These are phyloP conservation scores for Oncorhynchus mykiss DNA, from an alignment of 2,113 vertebrate species.

Conservation along the genomic window DNA sequence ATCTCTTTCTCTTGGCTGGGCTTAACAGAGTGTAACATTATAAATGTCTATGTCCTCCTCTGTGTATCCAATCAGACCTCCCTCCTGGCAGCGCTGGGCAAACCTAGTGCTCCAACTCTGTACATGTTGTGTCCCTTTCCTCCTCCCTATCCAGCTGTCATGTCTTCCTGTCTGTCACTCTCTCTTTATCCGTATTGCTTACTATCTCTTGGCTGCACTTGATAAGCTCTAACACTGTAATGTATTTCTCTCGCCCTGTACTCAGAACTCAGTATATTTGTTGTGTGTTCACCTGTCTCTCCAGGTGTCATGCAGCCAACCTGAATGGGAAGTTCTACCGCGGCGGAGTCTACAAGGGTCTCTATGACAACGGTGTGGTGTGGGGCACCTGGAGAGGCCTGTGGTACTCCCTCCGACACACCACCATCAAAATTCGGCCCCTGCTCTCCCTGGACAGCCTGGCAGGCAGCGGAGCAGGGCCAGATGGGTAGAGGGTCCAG, in stretches of 20 bases:
- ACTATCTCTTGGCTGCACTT: too few relatives aligned
- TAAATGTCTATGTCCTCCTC: too few relatives aligned
- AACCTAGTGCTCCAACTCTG: not conserved
- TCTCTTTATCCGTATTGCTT: too few relatives aligned
- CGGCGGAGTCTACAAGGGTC: slow-evolving; percentile 76
- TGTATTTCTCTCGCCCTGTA: not conserved
- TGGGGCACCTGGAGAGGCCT: slow-evolving; percentile 85
- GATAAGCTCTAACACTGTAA: not conserved
- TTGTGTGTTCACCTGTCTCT: slow-evolving; percentile 5
- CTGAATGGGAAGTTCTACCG: slow-evolving; percentile 84
- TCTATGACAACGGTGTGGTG: slow-evolving; percentile 79
- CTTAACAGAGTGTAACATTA: too few relatives aligned
- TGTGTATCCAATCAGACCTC: not conserved
- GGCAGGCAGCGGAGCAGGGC: slow-evolving; percentile 76
- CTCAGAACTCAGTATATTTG: not conserved
- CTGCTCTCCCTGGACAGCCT: slow-evolving; percentile 70
- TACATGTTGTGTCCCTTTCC: not conserved
- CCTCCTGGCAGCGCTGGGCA: not conserved
- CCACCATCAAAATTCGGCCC: slow-evolving; percentile 84
- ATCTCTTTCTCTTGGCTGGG: not conserved
- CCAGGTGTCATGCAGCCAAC: slow-evolving; percentile 85
- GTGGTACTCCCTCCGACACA: slow-evolving; percentile 87
- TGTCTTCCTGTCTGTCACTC: too few relatives aligned
- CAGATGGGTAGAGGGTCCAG: not conserved
- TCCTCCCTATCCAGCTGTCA: not conserved